phyloP scores from a whole-genome alignment of 2,797 vertebrate genomes.

The Bovichtus diacanthus region DNA sequence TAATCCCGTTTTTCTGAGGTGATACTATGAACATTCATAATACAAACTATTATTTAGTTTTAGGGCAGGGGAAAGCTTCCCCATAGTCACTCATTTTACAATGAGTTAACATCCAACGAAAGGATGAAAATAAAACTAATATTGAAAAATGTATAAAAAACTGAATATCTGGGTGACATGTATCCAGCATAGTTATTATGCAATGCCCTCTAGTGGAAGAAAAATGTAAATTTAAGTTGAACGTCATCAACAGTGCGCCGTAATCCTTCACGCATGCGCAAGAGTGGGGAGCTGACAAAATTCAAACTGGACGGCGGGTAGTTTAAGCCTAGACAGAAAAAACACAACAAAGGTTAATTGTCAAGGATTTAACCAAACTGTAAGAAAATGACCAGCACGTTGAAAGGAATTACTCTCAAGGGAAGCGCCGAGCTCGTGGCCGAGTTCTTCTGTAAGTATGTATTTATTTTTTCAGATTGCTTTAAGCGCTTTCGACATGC shows the following conservation, averaged over 20 bases:
- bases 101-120: neutral
- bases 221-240: accelerated
- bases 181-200: neutral
- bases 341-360: neutral
- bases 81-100: neutral
- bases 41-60: no score
- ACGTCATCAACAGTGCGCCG: slow-evolving; percentile 59
- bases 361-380: neutral
- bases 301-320: slow-evolving; percentile 84
- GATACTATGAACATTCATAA: neutral
- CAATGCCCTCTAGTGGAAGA: slow-evolving; percentile 46
- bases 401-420: slow-evolving; percentile 91
- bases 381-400: slow-evolving; percentile 81
- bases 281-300: slow-evolving; percentile 9
- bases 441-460: slow-evolving; percentile 93
- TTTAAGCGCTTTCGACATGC: neutral
- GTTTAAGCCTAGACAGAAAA: neutral
- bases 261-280: slow-evolving; percentile 52
- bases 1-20: neutral
- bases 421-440: slow-evolving; percentile 94
- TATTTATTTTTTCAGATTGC: neutral
- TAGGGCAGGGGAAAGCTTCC: neutral
- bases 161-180: no score
- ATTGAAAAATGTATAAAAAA: neutral
- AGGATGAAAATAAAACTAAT: neutral